phyloP scores from a whole-genome alignment of 2,888 invertebrate genomes.

The Dorcus parallelipipedus region DNA sequence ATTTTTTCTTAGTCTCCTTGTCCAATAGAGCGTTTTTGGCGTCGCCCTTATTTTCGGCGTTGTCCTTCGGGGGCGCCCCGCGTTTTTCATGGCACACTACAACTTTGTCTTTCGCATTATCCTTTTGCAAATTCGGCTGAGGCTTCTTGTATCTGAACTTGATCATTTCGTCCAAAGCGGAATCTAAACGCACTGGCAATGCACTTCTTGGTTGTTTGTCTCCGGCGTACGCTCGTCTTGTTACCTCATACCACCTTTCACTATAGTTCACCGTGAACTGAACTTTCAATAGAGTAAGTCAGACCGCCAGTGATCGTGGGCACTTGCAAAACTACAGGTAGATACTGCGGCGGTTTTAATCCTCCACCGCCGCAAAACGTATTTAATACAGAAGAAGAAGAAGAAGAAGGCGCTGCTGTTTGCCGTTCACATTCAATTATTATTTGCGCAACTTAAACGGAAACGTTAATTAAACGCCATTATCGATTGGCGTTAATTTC shows the following conservation, averaged over 20 bases:
- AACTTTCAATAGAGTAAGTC: conserved; percentile 26
- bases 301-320: conserved; percentile 16
- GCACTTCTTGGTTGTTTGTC: neutral
- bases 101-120: conserved; percentile 12
- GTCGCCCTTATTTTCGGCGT: neutral
- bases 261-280: conserved; percentile 28
- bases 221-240: neutral
- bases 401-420: neutral
- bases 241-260: conserved; percentile 25
- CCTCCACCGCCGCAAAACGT: neutral
- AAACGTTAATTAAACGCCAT: no score
- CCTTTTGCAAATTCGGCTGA: conserved; percentile 12
- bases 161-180: conserved; percentile 37
- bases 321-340: conserved; percentile 33
- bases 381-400: neutral
- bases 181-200: neutral
- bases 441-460: no score
- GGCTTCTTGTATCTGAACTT: conserved; percentile 47
- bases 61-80: neutral
- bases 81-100: neutral
- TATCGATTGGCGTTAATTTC: no score
- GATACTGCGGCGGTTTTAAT: conserved; percentile 2
- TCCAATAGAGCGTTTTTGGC: conserved; percentile 17
- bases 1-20: conserved; percentile 27
- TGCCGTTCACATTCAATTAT: neutral